Evolutionary conservation across 2,113 vertebrate species (phyloP).

Genomic region (Semnornis frantzii): DNA sequence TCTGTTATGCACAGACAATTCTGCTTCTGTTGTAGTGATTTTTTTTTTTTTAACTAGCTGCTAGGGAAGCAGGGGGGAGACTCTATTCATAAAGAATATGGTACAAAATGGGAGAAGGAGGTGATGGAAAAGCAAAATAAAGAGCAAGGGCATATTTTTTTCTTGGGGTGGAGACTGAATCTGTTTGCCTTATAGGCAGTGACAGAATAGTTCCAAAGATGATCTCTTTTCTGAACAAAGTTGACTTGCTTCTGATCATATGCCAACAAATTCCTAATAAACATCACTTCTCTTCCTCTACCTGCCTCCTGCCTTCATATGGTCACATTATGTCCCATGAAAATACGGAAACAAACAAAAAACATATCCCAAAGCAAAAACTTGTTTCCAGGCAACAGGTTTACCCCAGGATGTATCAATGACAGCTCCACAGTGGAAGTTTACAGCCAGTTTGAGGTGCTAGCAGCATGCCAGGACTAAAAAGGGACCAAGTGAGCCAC

Average conservation of each 20-base stretch:
- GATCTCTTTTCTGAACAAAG: not conserved
- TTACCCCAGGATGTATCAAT: conserved; percentile 28
- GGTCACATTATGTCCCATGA: not conserved
- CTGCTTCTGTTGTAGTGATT: not conserved
- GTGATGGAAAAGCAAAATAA: not conserved
- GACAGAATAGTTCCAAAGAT: not conserved
- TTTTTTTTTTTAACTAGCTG: not conserved
- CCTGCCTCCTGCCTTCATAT: not conserved
- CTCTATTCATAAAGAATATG: not conserved
- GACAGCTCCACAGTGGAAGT: conserved; percentile 41
- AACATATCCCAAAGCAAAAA: not conserved
- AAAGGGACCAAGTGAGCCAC: conserved; percentile 64
- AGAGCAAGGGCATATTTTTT: not conserved
- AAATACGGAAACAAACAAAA: conserved; percentile 12
- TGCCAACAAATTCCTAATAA: not conserved
- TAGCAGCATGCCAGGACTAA: conserved; percentile 50
- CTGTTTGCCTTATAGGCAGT: not conserved
- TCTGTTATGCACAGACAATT: not conserved
- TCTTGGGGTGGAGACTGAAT: not conserved
- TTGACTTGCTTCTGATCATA: not conserved
- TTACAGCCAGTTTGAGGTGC: conserved; percentile 56
- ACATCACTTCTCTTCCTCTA: not conserved
- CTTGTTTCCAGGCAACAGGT: not conserved
- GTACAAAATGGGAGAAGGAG: not conserved
- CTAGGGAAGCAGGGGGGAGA: not conserved